A percentile compares a stretch with the other conserved stretches of the same genome.
These are phyloP conservation scores for Esperia sulphurella DNA, from an alignment of 2,888 invertebrate species.

Conservation along the genomic window DNA sequence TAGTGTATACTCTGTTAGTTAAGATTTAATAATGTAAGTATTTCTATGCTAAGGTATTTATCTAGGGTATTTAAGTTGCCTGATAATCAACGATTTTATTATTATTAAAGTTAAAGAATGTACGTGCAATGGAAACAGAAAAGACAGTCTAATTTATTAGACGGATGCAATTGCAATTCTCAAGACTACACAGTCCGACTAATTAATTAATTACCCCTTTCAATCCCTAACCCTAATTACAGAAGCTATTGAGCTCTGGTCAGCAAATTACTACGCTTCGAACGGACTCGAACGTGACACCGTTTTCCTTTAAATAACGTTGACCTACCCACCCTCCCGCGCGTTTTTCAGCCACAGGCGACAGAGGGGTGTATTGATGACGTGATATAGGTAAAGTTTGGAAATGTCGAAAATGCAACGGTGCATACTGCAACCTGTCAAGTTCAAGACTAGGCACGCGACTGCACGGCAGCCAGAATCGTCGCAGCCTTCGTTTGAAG, in stretches of 20 bases:
- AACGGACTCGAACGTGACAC: slow-evolving; percentile 18
- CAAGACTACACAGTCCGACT: slow-evolving; percentile 2
- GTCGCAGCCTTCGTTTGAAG: slow-evolving; percentile 50
- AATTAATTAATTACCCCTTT: slow-evolving; percentile 19
- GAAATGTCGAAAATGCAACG: slow-evolving; percentile 51
- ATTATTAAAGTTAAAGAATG: no score
- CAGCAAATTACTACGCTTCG: slow-evolving; percentile 13
- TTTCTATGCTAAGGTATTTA: no score
- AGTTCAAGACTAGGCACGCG: slow-evolving; percentile 65
- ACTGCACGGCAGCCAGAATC: slow-evolving; percentile 44
- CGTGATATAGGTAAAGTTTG: neutral
- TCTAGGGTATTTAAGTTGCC: no score
- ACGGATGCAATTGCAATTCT: no score
- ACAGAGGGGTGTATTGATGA: neutral
- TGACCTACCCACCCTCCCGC: slow-evolving; percentile 9
- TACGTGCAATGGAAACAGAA: no score
- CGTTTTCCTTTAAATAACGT: slow-evolving; percentile 11
- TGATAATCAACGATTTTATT: no score
- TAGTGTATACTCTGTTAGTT: no score
- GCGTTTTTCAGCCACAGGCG: neutral
- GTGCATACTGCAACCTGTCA: slow-evolving; percentile 59
- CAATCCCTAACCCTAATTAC: neutral
- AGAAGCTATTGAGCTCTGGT: slow-evolving; percentile 16
- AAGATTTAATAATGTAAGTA: no score
- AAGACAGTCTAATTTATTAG: no score